A percentile compares a stretch with the other conserved stretches of the same genome.
These are phyloP conservation scores for Siniperca chuatsi DNA, from an alignment of 2,113 vertebrate species.

Conservation along the genomic window DNA sequence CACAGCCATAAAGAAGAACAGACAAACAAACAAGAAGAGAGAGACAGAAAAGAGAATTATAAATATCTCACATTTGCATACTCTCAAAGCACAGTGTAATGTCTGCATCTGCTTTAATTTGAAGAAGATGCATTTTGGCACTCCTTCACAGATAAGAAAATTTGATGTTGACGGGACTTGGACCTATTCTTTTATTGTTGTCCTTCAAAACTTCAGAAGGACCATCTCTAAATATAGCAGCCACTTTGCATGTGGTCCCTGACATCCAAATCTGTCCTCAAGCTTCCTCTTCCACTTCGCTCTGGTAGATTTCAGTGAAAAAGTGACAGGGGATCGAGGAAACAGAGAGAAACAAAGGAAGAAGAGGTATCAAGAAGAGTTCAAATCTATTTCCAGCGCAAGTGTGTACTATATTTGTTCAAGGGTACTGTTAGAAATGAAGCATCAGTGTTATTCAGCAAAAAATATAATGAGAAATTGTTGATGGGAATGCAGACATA, in stretches of 20 bases:
- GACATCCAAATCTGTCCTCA: slow-evolving; percentile 59
- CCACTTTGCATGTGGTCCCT: slow-evolving; percentile 62
- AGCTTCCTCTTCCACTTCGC: slow-evolving; percentile 48
- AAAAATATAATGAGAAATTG: slow-evolving; percentile 14
- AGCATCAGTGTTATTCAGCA: slow-evolving; percentile 20
- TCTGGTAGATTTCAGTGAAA: slow-evolving; percentile 52
- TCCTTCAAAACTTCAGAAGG: slow-evolving; percentile 68
- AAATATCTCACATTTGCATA: slow-evolving; percentile 65
- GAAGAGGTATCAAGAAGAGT: slow-evolving; percentile 38
- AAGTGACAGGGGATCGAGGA: slow-evolving; percentile 47
- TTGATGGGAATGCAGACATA: background rate
- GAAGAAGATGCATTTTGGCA: slow-evolving; percentile 51
- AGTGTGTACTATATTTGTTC: slow-evolving; percentile 58
- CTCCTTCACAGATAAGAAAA: slow-evolving; percentile 43
- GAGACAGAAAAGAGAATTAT: slow-evolving; percentile 62
- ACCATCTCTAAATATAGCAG: slow-evolving; percentile 74
- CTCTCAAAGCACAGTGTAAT: slow-evolving; percentile 33
- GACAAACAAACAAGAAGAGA: slow-evolving; percentile 57
- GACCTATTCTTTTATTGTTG: slow-evolving; percentile 60
- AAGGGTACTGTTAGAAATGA: slow-evolving; percentile 42
- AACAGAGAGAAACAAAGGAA: slow-evolving; percentile 40
- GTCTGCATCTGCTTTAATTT: slow-evolving; percentile 47
- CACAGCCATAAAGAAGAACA: slow-evolving; percentile 44
- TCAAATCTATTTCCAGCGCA: slow-evolving; percentile 59
- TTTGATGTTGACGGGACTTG: slow-evolving; percentile 48